Base-by-base conservation (phyloP, 2,797 vertebrate species). In the Toxotes lorentzi region DNA sequence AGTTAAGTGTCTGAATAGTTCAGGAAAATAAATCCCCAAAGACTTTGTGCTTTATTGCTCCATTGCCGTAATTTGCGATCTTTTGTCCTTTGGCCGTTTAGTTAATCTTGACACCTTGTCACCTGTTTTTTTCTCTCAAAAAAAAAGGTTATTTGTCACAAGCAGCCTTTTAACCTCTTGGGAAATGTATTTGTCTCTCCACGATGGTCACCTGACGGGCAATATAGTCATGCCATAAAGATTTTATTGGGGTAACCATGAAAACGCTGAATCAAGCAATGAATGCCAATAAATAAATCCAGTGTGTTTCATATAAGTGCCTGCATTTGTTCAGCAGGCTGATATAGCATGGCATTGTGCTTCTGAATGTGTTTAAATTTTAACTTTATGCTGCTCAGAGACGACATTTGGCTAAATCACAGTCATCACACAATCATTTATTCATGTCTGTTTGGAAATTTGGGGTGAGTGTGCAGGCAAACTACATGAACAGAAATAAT, bases 291-390 rank as follows among this genome's bases (percentile, higher is more conserved):
- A 54, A 27, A 76, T 73, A 35, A 16, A 30, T 2, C 7, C 13
- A 1, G 0, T 47, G 32, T 24, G 13, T 64, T 72, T 45, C 5
- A 64, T 30, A 9, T 41, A 27, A 10, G 47, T 32, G 40, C n/a
- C 19, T 70, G 7, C 21, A 64, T 59, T 19, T 27, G 4, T 65
- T 41, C 41, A 81, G 35, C 10, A 47, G 65, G 9, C 4, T 61
- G 19, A 40, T n/a, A 32, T 7, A 62, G 30, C 53, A 35, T 0
- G 1, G 0, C 57, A 60, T 1, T 41, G 13, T 76, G 34, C 54
- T 40, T 64, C 32, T 7, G 43, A 67, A 35, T 66, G 34, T 58
- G 19, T 75, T 60, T 61, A 9, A 61, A 57, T 50, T 61, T 72
- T 24, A 47, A 53, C 38, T 32, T 56, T 9, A 12, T 64, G 34